A percentile compares a stretch with the other conserved stretches of the same genome.
Evolutionary conservation across 2,113 vertebrate species (phyloP).

Genomic region (Rousettus leschenaultii): DNA sequence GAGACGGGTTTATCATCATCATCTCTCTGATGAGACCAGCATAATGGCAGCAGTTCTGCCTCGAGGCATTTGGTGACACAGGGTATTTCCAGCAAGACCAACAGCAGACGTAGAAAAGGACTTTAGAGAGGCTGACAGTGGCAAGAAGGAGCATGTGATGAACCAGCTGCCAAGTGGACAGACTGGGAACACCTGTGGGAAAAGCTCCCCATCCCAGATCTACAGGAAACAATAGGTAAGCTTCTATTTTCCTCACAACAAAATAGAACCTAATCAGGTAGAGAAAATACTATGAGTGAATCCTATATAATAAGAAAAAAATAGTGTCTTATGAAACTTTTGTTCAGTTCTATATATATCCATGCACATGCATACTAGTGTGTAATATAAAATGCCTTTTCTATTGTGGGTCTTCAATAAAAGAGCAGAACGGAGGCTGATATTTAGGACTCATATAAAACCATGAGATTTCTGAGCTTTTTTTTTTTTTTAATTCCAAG

Average conservation of each 20-base stretch:
- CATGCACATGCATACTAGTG: background rate
- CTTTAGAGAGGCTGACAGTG: background rate
- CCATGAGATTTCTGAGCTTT: background rate
- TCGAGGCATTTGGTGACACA: background rate
- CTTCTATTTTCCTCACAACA: background rate
- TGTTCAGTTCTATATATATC: background rate
- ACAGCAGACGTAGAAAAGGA: background rate
- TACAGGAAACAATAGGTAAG: background rate
- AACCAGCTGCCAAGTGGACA: background rate
- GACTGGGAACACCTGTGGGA: no score
- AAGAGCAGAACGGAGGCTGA: background rate
- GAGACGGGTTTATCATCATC: background rate
- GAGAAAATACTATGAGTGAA: background rate
- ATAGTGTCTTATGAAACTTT: background rate
- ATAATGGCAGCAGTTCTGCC: background rate
- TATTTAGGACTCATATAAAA: background rate
- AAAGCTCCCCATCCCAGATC: background rate
- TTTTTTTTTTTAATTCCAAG: background rate
- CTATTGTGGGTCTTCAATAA: background rate
- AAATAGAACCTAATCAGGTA: background rate
- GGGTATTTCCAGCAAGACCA: background rate
- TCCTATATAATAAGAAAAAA: background rate
- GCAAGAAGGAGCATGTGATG: background rate
- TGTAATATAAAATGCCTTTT: background rate
- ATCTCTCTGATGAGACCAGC: background rate